Evolutionary conservation across 2,113 vertebrate species (phyloP), one percentile per base, ranked within the genome.

Genomic region (Porphyrio hochstetteri): DNA sequence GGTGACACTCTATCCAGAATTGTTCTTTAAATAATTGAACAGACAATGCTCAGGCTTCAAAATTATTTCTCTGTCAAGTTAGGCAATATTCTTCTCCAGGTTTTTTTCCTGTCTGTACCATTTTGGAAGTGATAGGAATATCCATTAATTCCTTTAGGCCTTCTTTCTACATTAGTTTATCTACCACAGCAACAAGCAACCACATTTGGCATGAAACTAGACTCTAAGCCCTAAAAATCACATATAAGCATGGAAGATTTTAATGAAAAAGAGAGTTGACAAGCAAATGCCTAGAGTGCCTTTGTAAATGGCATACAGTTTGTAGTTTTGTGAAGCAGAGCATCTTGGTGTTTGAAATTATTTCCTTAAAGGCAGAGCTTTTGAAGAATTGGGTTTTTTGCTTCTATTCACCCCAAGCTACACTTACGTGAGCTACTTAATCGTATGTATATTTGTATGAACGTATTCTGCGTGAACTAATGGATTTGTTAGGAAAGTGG

Each of bases 261-360:
- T 94, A 95, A 97, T 97, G 95, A 86, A 96, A 64, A 95, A 86
- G 85, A 92, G 82, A 97, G 85, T 3, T 93, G 95, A 96, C 97
- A 98, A 95, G 97, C 63, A 59, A 96, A 96, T 84, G 96, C 97
- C 97, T 96, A 82, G 76, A 95, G 95, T 96, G 86, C 75, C 87
- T 92, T 79, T 90, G 75, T 95, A 97, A 97, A 97, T 97, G 97
- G 92, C 90, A 94, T 59, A 82, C 70, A 88, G 81, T 83, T 95
- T 91, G 78, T 61, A 92, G 94, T 92, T 90, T 90, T 95, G 69
- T 98, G 96, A 97, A 97, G 91, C 78, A 83, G 92, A 97, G 90
- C 95, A 97, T 96, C 91, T 97, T 96, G 92, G 95, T 87, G 84
- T 85, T 96, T 95, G 94, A 86, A 96, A 92, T 25, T 69, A 63